Base-by-base conservation (phyloP, 2,888 invertebrate genomes). In the Eurytoma californica region DNA sequence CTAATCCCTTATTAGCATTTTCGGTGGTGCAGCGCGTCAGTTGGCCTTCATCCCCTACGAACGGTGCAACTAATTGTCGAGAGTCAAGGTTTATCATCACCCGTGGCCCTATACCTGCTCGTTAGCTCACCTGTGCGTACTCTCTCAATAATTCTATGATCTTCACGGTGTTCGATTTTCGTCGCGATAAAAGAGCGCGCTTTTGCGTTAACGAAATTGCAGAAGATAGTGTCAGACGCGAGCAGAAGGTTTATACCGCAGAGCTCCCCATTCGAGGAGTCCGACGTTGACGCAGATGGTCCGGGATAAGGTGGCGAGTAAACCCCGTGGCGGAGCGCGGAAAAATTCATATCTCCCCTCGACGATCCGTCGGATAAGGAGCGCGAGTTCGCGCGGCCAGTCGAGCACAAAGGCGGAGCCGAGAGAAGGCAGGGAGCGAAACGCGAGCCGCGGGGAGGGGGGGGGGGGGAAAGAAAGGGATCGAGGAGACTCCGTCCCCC, bases 31-130 rank as follows among this genome's bases (percentile, higher is more conserved):
- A 9, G 39, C 18, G 30, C n/a, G 30, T 30, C 30, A n/a, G 12
- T 18, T 9, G 18, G n/a, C 9, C n/a, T 3, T 28, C 12, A 49
- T 12, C 60, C 51, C 60, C 20, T 51, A 72, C 60, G 24, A 72
- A 58, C 20, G 7, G 47, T n/a, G 16, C 7, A 39, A 39, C 4
- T 3, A 7, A 39, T 39, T 39, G 39, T 63, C 3, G 28, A 18
- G 60, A 49, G 24, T 13, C 47, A 58, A 72, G 49, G 60, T 72
- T 72, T 72, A 72, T 60, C 58, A 60, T 20, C 70, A 51, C 24
- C 20, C 51, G 60, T 49, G 49, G 70, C 39, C 18, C 18, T 63
- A 49, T 58, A n/a, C n/a, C 7, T 3, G 0, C 49, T 39, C 39
- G 39, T 39, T 24, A 24, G 5, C n/a, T n/a, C n/a, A n/a, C 5